A percentile compares a stretch with the other conserved stretches of the same genome.
These are phyloP conservation scores for Sycophila texana DNA, from an alignment of 2,888 invertebrate species.

Conservation along the genomic window DNA sequence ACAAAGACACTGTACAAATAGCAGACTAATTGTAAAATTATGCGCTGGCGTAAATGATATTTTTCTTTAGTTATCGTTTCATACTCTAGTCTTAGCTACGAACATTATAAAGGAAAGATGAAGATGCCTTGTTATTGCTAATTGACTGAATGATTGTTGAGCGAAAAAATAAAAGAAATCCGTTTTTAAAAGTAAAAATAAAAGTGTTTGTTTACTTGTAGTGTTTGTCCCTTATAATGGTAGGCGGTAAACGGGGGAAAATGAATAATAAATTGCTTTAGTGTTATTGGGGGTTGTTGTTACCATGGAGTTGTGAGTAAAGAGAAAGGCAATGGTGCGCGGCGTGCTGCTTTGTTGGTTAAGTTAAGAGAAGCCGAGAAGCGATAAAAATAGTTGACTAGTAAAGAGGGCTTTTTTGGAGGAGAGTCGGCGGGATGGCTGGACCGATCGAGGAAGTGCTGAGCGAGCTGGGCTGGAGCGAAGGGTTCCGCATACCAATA, in stretches of 20 bases:
- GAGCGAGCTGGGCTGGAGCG: conserved; percentile 84
- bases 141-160: conserved; percentile 12
- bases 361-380: too few relatives aligned
- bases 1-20: conserved; percentile 22
- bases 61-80: conserved; percentile 13
- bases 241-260: neutral
- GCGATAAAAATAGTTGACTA: too few relatives aligned
- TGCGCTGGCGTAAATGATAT: too few relatives aligned
- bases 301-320: conserved; percentile 45
- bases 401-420: too few relatives aligned
- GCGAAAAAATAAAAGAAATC: conserved; percentile 41
- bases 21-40: conserved; percentile 14
- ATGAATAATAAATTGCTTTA: neutral
- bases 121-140: conserved; percentile 21
- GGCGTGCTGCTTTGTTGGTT: too few relatives aligned
- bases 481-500: conserved; percentile 87
- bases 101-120: conserved; percentile 13
- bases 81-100: conserved; percentile 41
- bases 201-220: neutral
- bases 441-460: conserved; percentile 81
- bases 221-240: neutral
- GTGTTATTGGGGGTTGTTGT: conserved; percentile 44
- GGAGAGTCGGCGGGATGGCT: conserved; percentile 64
- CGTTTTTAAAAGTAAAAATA: conserved; percentile 5
- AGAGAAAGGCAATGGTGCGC: too few relatives aligned